Evolutionary conservation across 2,113 vertebrate species (phyloP).

Genomic region (Ceuthmochares aereus): DNA sequence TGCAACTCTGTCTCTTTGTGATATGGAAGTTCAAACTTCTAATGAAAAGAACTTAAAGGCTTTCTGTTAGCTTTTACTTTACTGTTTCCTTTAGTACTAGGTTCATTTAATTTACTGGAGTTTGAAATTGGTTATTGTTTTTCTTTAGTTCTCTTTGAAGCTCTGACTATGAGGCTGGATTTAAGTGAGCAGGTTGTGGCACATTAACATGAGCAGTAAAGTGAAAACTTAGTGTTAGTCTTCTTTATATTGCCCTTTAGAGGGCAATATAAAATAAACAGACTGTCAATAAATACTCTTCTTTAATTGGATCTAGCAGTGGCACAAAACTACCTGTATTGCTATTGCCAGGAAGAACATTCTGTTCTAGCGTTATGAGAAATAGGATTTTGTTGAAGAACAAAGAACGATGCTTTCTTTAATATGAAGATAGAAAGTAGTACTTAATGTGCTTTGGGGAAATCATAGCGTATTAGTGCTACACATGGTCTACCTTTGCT

Average conservation of each 20-base stretch:
- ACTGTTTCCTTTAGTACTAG: not conserved
- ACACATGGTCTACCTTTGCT: rapidly evolving
- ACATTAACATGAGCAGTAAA: not conserved
- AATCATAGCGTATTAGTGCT: not conserved
- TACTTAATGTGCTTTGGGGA: not conserved
- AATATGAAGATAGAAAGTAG: not conserved
- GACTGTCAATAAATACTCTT: not conserved
- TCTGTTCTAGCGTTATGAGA: not conserved
- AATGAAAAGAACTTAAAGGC: not conserved
- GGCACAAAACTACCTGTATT: not conserved
- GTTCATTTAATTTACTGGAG: not conserved
- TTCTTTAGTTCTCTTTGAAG: not conserved
- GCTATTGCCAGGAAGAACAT: not conserved
- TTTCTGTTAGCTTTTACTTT: not conserved
- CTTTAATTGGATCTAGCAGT: not conserved
- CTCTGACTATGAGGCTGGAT: not conserved
- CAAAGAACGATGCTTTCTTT: not conserved
- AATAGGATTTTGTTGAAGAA: not conserved
- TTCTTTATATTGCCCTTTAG: no score
- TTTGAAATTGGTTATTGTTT: not conserved
- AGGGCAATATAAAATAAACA: not conserved
- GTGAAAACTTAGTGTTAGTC: not conserved
- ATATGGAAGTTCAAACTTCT: not conserved
- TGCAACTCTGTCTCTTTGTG: not conserved
- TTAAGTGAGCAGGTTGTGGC: not conserved